phyloP scores from a whole-genome alignment of 2,888 invertebrate species.

The Pyralis farinalis region DNA sequence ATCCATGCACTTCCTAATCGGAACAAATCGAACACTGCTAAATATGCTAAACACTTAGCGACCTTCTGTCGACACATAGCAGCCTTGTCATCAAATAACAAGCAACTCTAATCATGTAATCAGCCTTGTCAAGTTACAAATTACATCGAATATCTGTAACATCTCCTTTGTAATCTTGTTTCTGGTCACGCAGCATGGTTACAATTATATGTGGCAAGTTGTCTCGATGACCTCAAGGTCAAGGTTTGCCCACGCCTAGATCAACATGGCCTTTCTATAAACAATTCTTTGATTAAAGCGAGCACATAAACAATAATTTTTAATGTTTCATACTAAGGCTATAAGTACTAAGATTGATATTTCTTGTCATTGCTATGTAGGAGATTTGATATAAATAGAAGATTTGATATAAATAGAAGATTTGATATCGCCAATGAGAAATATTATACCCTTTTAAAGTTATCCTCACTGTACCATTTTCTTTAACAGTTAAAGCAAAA shows the following conservation, averaged over 20 bases:
- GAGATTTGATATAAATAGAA: no score
- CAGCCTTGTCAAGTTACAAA: not conserved
- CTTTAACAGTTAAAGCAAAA: no score
- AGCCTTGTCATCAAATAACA: not conserved
- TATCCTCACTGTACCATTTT: no score
- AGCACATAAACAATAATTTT: no score
- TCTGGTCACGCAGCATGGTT: not conserved
- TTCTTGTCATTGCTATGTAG: no score
- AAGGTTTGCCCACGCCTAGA: not conserved
- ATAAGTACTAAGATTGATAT: no score
- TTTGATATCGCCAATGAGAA: no score
- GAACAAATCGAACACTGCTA: not conserved
- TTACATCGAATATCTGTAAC: not conserved
- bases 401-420: no score
- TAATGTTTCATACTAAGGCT: no score
- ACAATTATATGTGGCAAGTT: conserved; percentile 18
- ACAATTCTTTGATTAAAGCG: no score
- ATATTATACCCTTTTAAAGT: no score
- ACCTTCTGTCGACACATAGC: not conserved
- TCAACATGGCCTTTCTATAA: no score
- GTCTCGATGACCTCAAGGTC: conserved; percentile 26
- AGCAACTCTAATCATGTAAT: not conserved
- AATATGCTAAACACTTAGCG: not conserved
- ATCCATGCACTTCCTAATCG: not conserved
- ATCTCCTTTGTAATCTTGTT: conserved; percentile 3